These are phyloP conservation scores for Gopherus evgoodei DNA, from an alignment of 2,113 vertebrate species.

Conservation along the genomic window DNA sequence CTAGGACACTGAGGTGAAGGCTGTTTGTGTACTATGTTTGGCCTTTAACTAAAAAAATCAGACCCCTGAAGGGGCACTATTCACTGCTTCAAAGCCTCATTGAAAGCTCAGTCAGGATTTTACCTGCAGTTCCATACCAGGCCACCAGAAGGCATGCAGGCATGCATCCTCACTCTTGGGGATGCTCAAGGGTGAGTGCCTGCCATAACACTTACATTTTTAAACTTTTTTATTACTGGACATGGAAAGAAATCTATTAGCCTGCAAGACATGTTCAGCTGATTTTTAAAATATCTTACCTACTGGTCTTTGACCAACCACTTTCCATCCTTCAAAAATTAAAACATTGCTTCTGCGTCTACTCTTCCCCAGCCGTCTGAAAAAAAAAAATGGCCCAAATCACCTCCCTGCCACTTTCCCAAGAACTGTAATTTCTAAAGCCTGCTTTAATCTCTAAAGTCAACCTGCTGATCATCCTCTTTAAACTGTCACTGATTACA, in stretches of 20 bases:
- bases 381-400: neutral
- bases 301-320: neutral
- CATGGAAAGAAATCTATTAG: neutral
- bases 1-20: too few relatives aligned
- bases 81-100: too few relatives aligned
- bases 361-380: neutral
- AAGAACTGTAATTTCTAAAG: neutral
- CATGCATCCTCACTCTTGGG: too few relatives aligned
- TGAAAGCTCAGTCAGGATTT: too few relatives aligned
- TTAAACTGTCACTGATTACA: neutral
- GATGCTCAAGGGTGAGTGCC: neutral
- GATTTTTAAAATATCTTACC: neutral
- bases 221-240: neutral
- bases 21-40: too few relatives aligned
- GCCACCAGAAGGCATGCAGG: too few relatives aligned
- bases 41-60: too few relatives aligned
- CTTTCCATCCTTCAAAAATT: neutral
- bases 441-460: constrained; percentile 13
- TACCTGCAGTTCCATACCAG: too few relatives aligned
- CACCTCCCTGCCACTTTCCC: neutral
- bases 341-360: neutral
- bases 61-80: too few relatives aligned
- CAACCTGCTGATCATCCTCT: neutral
- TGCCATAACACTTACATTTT: neutral
- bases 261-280: neutral